Base-by-base conservation (phyloP, 2,888 invertebrate species). In the Liodrosophila aerea region DNA sequence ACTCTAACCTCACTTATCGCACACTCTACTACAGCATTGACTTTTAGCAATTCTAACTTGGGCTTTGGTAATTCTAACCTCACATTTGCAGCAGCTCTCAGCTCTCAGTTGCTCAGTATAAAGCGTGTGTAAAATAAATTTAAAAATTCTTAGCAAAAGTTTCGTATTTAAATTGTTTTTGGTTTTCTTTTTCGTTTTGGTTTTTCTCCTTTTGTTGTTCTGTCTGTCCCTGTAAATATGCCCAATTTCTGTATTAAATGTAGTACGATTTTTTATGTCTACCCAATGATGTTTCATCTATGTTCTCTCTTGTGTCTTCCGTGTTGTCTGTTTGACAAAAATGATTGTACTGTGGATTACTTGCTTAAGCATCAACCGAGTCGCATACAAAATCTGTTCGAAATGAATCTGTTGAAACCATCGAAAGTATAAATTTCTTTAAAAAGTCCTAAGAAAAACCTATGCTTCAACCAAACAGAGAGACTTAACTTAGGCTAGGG, bases 301-400 rank as follows among this genome's bases (percentile, higher is more conserved):
- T 16, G 13, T 45, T 9, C 51, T 50, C 16, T 39, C n/a, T 13
- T 46, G 39, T 58, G 13, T 39, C 51, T 16, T 50, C 31, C 60
- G 33, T 51, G 58, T 69, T 80, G 84, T 75, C 83, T 75, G 82
- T 81, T 80, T 83, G 85, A 85, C 85, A 85, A 74, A 78, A 82
- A 82, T 82, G 85, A 82, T 82, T 82, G 82, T 82, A 82, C 82
- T 83, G 60, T 85, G 76, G 73, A 66, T 82, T 82, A 54, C 74
- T 66, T 64, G 74, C 74, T 76, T 76, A 76, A 80, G 84, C 81
- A 73, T 83, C 57, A 80, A 83, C 77, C 65, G 65, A 83, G 67
- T 50, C 44, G 56, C 59, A 43, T 73, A 64, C 61, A 61, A 75
- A 67, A 63, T 56, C 27, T 22, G 33, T 64, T 63, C 3, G 45